Evolutionary conservation across 1,140 invertebrate genomes (phyloP), one percentile per base, ranked within the genome.

Genomic region (Apis laboriosa): DNA sequence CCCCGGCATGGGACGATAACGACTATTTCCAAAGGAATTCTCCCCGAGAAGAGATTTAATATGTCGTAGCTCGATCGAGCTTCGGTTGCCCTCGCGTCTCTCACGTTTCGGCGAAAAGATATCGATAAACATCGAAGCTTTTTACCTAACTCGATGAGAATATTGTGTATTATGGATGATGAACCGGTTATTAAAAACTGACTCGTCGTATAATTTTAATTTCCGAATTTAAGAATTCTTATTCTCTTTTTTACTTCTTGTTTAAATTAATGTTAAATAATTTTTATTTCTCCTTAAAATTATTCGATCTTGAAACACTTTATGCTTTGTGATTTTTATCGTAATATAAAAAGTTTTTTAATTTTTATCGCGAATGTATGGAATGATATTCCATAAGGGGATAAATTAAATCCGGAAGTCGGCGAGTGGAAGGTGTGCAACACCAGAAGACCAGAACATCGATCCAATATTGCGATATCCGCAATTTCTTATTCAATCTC

Each of bases 11-110:
- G 74, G 73, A 58, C 77, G 84, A 82, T 77, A 84, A 80, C 79
- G 74, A 85, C 77, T 85, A 74, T 77, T 77, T 77, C 21, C 55
- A 70, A 58, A 64, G 74, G 63, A 82, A 81, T 61, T 72, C 55
- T 60, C 19, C 19, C 1, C 9, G 21, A 15, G 56, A 63, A 17
- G 51, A 77, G 80, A 81, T 80, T 80, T 78, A 60, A 86, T 86
- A 80, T 63, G 77, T 70, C 63, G 76, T 24, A 24, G 24, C 24
- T 24, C 24, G n/a, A 68, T 68, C 49, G 13, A 1, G 21, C 15
- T 49, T 12, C 64, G 43, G 24, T 51, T 56, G n/a, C 19, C 12
- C 21, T 2, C 1, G 7, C 21, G 13, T 11, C 8, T 28, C 34
- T 43, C 4, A 7, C 7, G 17, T 2, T 66, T 66, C 63, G 63